Conservation (phyloP, 2,797 vertebrate species). For the Esox masquinongy region DNA sequence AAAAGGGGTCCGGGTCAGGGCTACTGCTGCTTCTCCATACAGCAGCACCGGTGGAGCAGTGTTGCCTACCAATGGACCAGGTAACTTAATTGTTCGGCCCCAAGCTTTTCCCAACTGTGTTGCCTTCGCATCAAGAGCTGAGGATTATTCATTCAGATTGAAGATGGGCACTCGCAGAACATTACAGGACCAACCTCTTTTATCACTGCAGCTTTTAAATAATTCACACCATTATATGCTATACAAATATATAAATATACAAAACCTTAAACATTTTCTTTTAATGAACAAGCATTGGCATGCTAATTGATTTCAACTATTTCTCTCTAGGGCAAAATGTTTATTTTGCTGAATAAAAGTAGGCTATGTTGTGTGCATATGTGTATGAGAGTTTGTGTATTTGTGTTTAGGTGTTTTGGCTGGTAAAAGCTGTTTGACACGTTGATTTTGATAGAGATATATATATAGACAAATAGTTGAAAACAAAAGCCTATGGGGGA, state of each 20-base stretch:
- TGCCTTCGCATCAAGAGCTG: slow-evolving; percentile 32
- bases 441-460: slow-evolving; percentile 33
- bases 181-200: slow-evolving; percentile 44
- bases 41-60: slow-evolving; percentile 9
- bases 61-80: background rate
- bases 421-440: slow-evolving; percentile 23
- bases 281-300: slow-evolving; percentile 66
- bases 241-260: slow-evolving; percentile 83
- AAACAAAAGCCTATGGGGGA: slow-evolving; percentile 50
- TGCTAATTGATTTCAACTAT: slow-evolving; percentile 64
- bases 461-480: slow-evolving; percentile 48
- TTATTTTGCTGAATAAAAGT: slow-evolving; percentile 42
- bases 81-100: background rate
- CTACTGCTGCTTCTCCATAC: background rate
- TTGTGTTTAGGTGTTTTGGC: slow-evolving; percentile 37
- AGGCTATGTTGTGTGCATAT: slow-evolving; percentile 17
- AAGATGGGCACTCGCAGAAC: slow-evolving; percentile 47
- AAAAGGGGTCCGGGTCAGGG: background rate
- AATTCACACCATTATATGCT: slow-evolving; percentile 69
- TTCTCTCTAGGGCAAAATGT: slow-evolving; percentile 52
- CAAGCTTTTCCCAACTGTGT: slow-evolving; percentile 24
- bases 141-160: slow-evolving; percentile 28
- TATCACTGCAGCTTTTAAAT: slow-evolving; percentile 59
- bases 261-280: slow-evolving; percentile 54
- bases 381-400: background rate